Conservation (phyloP, 2,888 invertebrate species). For the Oscheius myriophilus region DNA sequence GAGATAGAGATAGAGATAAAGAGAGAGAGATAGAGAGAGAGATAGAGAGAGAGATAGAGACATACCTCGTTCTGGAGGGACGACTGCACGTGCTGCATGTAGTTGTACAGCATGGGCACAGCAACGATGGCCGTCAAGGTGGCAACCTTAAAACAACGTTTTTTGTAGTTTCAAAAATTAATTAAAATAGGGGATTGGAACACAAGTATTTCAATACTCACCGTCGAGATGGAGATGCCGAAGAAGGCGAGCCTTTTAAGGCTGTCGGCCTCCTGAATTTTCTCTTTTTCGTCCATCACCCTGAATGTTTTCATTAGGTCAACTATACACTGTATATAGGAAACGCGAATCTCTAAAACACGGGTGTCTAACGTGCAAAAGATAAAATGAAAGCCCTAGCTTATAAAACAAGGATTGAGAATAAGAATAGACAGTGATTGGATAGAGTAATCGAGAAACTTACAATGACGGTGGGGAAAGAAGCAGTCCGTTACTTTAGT, state of each 20-base stretch:
- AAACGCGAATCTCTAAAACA: too few species aligned
- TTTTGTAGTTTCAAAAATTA: too few species aligned
- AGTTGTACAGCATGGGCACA: conserved; percentile 70
- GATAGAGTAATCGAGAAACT: conserved; percentile 1
- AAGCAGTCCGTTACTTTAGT: background rate
- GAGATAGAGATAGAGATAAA: too few species aligned
- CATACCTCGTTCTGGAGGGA: conserved; percentile 61
- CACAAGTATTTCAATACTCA: background rate
- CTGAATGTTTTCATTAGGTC: conserved; percentile 13
- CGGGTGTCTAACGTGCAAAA: too few species aligned
- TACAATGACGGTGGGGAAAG: conserved; percentile 12
- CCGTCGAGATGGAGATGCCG: conserved; percentile 53
- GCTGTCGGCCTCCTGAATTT: conserved; percentile 60
- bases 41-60: too few species aligned
- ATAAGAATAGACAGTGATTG: background rate
- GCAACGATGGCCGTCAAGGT: conserved; percentile 66
- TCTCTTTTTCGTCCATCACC: conserved; percentile 53
- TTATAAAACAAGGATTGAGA: background rate
- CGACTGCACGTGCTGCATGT: conserved; percentile 68
- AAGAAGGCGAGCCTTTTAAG: conserved; percentile 64
- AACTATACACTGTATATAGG: too few species aligned
- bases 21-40: background rate
- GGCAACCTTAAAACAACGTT: conserved; percentile 51
- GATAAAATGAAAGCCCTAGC: background rate
- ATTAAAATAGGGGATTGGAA: too few species aligned